Conservation (phyloP, 2,113 vertebrate genomes). For the Canis aureus region DNA sequence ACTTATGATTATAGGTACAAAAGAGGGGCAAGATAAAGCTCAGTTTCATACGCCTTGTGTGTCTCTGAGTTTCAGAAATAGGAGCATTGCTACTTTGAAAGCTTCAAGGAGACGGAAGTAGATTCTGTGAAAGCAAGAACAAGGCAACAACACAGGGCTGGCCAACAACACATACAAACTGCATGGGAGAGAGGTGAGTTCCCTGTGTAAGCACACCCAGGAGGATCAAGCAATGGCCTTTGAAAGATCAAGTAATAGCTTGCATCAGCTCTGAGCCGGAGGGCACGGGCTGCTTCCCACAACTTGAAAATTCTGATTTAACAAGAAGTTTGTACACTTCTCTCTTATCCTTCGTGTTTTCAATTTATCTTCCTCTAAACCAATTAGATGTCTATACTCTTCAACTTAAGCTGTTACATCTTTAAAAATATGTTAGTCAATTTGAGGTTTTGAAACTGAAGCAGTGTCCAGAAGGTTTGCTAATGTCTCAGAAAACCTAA, state of each 20-base stretch:
- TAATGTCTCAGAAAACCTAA: not conserved
- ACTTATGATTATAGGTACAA: not conserved
- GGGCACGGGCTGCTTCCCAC: not conserved
- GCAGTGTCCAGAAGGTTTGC: not conserved
- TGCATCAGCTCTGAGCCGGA: not conserved
- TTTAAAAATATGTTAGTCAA: not conserved
- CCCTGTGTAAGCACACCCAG: not conserved
- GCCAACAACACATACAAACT: no score
- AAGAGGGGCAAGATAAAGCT: not conserved
- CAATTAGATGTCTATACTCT: not conserved
- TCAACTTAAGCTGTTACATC: not conserved
- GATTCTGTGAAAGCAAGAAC: not conserved
- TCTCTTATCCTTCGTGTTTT: not conserved
- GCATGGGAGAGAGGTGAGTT: not conserved
- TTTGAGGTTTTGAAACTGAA: conserved; percentile 28
- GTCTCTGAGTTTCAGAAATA: not conserved
- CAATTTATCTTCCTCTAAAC: not conserved
- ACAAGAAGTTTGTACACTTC: not conserved
- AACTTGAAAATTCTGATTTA: not conserved
- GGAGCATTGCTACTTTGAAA: not conserved
- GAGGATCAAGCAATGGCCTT: not conserved
- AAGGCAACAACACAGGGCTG: not conserved
- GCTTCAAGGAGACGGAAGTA: not conserved
- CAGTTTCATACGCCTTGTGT: not conserved
- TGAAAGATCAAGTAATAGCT: not conserved